Conservation (phyloP, 2,888 invertebrate genomes). For the Villa cingulata region DNA sequence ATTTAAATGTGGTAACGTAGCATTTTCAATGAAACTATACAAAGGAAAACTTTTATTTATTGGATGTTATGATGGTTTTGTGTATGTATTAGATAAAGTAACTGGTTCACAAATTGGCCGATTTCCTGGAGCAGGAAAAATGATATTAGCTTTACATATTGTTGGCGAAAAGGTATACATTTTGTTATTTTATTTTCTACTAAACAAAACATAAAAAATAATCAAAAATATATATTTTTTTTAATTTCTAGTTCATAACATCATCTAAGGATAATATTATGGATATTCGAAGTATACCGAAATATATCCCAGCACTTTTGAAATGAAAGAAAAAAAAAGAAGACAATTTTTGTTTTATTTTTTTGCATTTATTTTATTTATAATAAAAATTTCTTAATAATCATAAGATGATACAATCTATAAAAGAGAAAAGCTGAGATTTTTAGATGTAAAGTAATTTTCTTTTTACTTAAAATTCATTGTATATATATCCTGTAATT, state of each 20-base stretch:
- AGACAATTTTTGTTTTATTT: background rate
- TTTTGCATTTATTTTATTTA: no score
- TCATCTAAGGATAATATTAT: slow-evolving; percentile 54
- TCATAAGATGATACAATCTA: no score
- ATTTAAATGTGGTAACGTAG: slow-evolving; percentile 53
- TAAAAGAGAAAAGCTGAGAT: no score
- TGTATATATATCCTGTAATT: no score
- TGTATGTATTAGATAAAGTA: slow-evolving; percentile 49
- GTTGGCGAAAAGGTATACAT: slow-evolving; percentile 44
- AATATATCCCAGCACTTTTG: slow-evolving; percentile 15
- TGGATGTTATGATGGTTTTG: slow-evolving; percentile 66
- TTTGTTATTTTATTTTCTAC: no score
- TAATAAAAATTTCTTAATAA: no score
- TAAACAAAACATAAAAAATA: no score
- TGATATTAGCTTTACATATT: slow-evolving; percentile 57
- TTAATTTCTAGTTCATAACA: slow-evolving; percentile 47
- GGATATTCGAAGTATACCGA: slow-evolving; percentile 51
- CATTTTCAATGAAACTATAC: slow-evolving; percentile 53
- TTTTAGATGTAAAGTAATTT: no score
- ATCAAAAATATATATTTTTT: background rate
- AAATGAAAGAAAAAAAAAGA: background rate
- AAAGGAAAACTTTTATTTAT: slow-evolving; percentile 50
- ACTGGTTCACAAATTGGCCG: slow-evolving; percentile 43
- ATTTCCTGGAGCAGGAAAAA: slow-evolving; percentile 54
- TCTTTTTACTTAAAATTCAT: no score